Conservation (phyloP, 2,888 invertebrate genomes). For the Agrenia bidenticulata region DNA sequence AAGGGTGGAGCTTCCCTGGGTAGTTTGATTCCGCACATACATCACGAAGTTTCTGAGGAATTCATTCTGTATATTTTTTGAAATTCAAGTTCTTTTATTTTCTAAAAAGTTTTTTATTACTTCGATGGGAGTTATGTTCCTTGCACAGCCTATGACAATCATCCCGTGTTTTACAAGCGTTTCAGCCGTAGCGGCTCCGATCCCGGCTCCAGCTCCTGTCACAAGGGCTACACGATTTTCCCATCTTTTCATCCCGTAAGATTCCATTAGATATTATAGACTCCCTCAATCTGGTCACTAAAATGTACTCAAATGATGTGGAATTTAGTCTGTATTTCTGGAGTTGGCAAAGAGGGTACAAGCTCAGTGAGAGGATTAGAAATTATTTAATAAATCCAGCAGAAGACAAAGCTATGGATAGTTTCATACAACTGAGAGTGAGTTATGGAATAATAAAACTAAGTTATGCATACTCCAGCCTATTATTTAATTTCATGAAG, state of each 20-base stretch:
- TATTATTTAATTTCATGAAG: too few relatives aligned
- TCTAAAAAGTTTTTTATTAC: conserved; percentile 22
- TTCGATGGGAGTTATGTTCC: conserved; percentile 38
- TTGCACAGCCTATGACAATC: conserved; percentile 47
- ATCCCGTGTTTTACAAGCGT: conserved; percentile 41
- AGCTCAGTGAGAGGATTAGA: too few relatives aligned
- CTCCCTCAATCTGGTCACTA: too few relatives aligned
- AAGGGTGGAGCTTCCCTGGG: conserved; percentile 35
- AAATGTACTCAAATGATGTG: too few relatives aligned
- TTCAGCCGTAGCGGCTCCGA: conserved; percentile 36
- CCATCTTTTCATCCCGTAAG: conserved; percentile 40
- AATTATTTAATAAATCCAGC: too few relatives aligned
- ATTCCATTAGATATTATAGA: too few relatives aligned
- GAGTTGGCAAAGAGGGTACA: too few relatives aligned
- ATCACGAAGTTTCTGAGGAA: conserved; percentile 17
- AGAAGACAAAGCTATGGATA: too few relatives aligned
- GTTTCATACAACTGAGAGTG: too few relatives aligned
- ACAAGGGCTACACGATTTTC: conserved; percentile 38
- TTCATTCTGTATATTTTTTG: conserved; percentile 18
- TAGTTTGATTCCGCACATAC: conserved; percentile 30
- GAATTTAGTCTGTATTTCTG: too few relatives aligned
- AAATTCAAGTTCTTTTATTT: neutral
- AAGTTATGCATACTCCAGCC: too few relatives aligned
- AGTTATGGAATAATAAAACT: too few relatives aligned
- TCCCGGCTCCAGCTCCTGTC: conserved; percentile 44